Evolutionary conservation across 1,140 invertebrate species (phyloP), one percentile per base, ranked within the genome.

Genomic region (Polypedilum pembai): DNA sequence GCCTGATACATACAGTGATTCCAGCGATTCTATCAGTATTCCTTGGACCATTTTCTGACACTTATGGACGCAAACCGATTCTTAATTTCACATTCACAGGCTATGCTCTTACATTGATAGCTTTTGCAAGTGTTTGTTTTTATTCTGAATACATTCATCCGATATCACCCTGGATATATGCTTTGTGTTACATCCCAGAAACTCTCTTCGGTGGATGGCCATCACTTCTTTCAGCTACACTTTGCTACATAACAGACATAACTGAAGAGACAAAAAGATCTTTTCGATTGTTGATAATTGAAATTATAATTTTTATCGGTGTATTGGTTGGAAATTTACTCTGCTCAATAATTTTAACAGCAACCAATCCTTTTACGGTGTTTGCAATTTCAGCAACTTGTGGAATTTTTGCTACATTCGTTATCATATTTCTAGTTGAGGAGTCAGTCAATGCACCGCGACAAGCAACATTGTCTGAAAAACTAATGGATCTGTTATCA

Each of bases 231-330:
- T 84, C 88, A 75, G 87, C 85, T 1, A 83, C 85, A n/a, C 85
- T 86, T 69, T 88, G 87, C 78, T 90, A 88, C 75, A 83, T 89
- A 41, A 85, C 85, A 74, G 89, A 90, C 77, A 85, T 88, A 73
- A 87, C 87, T 1, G 79, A 83, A 74, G 81, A 79, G 41, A 81
- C 86, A 41, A 84, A 85, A 8, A 81, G 87, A 79, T 84, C 86
- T 20, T 82, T 40, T 77, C 87, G 87, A 77, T 86, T 91, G 83
- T 87, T 87, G 63, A 82, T 87, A 65, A 79, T 90, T 76, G 86
- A 90, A 78, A 84, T 84, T 8, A 78, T 83, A 0, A 80, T 90
- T n/a, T 85, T 85, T 40, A 77, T 83, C 24, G 89, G 88, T 8
- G 76, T 86, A 41, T 80, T 90, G 8, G 77, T 85, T 20, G 90